These are phyloP conservation scores for Leptinotarsa peninsularis DNA, from an alignment of 2,888 invertebrate species.

Conservation along the genomic window DNA sequence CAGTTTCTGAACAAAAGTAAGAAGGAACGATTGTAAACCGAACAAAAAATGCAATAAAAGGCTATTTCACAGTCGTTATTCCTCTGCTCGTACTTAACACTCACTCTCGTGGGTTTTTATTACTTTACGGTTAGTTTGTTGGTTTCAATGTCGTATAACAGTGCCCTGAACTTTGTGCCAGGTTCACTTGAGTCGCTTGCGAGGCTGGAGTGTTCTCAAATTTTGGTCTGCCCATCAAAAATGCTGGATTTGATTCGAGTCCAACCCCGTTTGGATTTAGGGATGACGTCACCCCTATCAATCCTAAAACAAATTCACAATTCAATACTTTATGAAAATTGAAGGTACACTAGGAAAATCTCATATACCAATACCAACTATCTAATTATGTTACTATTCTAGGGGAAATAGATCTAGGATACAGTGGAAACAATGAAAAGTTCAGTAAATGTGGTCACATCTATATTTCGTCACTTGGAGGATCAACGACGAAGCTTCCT, in stretches of 20 bases:
- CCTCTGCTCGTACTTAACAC: background rate
- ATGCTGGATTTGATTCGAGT: constrained; percentile 74
- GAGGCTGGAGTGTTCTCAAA: constrained; percentile 64
- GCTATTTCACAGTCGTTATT: background rate
- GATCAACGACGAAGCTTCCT: too few relatives aligned
- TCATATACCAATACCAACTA: too few relatives aligned
- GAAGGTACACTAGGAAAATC: too few relatives aligned
- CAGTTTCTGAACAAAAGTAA: background rate
- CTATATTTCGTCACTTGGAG: too few relatives aligned
- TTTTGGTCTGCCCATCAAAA: constrained; percentile 69
- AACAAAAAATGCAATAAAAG: background rate
- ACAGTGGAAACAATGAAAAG: too few relatives aligned
- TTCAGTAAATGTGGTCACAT: too few relatives aligned
- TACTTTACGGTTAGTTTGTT: constrained; percentile 36
- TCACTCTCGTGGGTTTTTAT: constrained; percentile 13
- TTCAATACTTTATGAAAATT: too few relatives aligned
- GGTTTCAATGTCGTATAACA: constrained; percentile 57
- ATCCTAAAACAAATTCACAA: constrained; percentile 44
- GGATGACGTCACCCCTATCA: constrained; percentile 72
- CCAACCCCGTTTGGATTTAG: constrained; percentile 75
- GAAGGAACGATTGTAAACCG: background rate
- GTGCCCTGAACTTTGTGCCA: constrained; percentile 60
- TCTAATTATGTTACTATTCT: too few relatives aligned
- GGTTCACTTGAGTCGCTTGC: constrained; percentile 61
- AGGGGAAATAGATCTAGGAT: too few relatives aligned